A percentile compares a stretch with the other conserved stretches of the same genome.
These are phyloP conservation scores for Poecile montanus DNA, from an alignment of 2,797 vertebrate species.

Conservation along the genomic window DNA sequence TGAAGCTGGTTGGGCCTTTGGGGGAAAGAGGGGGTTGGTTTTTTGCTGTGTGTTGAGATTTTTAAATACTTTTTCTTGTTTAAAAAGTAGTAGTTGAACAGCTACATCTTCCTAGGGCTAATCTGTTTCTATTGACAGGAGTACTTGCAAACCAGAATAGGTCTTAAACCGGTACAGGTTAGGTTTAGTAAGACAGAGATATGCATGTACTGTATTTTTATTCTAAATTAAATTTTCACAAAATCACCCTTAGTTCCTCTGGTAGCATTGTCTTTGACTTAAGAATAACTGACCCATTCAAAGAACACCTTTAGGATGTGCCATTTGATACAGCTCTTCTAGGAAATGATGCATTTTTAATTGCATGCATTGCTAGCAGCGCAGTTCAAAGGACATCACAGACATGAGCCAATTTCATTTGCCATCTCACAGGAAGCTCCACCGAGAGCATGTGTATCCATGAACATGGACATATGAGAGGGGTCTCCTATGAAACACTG, in stretches of 20 bases:
- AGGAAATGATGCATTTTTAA: neutral
- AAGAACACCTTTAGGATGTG: neutral
- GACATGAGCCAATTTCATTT: neutral
- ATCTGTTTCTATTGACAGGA: neutral
- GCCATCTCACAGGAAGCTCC: neutral
- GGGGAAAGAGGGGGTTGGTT: fast-evolving
- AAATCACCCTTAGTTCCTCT: neutral
- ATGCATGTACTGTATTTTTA: fast-evolving
- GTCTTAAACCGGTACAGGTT: neutral
- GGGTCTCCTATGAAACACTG: neutral
- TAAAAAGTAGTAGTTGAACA: neutral
- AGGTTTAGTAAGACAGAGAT: neutral
- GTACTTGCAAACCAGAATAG: neutral
- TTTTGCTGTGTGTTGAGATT: neutral
- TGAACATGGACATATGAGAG: fast-evolving
- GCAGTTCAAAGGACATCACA: neutral
- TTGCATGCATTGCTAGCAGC: neutral
- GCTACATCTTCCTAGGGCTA: neutral
- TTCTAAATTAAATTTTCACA: neutral
- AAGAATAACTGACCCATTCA: neutral
- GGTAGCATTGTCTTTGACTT: neutral
- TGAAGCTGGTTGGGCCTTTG: fast-evolving
- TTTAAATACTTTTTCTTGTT: neutral
- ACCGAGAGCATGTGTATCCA: neutral
- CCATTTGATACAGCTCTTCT: neutral